A percentile compares a stretch with the other conserved stretches of the same genome.
Evolutionary conservation across 2,888 invertebrate genomes (phyloP).

Genomic region (Hartigia nigra): DNA sequence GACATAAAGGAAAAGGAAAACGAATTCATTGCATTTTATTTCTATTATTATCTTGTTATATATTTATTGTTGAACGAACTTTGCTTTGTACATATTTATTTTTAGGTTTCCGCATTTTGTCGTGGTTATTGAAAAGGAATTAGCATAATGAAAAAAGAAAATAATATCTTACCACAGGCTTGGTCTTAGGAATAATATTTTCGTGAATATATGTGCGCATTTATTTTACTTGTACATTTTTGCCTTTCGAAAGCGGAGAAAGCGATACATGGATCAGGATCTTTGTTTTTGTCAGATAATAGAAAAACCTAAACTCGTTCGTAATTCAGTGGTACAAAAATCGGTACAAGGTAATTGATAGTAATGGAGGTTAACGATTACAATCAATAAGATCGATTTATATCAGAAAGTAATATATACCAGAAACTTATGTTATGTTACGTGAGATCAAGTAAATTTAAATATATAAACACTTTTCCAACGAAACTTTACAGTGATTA

Average conservation of each 20-base stretch:
- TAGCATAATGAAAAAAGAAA: not conserved
- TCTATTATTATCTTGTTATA: not conserved
- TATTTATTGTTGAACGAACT: not conserved
- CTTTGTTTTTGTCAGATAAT: not conserved
- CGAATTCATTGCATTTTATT: not conserved
- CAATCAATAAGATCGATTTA: not conserved
- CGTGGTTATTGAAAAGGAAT: not conserved
- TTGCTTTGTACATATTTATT: not conserved
- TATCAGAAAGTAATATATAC: not conserved
- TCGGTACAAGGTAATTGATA: not conserved
- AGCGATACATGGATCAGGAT: not conserved
- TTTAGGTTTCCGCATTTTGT: not conserved
- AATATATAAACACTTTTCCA: not conserved
- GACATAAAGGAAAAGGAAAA: not conserved
- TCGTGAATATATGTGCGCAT: not conserved
- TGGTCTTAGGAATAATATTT: not conserved
- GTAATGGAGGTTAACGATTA: not conserved
- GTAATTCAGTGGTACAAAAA: not conserved
- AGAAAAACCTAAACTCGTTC: not conserved
- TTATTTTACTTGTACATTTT: not conserved
- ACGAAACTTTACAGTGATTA: not conserved
- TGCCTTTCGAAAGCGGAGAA: not conserved
- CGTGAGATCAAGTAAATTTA: not conserved
- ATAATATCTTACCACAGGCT: not conserved
- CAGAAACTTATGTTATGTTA: not conserved